phyloP scores from a whole-genome alignment of 1,140 invertebrate species.

The Mya arenaria region DNA sequence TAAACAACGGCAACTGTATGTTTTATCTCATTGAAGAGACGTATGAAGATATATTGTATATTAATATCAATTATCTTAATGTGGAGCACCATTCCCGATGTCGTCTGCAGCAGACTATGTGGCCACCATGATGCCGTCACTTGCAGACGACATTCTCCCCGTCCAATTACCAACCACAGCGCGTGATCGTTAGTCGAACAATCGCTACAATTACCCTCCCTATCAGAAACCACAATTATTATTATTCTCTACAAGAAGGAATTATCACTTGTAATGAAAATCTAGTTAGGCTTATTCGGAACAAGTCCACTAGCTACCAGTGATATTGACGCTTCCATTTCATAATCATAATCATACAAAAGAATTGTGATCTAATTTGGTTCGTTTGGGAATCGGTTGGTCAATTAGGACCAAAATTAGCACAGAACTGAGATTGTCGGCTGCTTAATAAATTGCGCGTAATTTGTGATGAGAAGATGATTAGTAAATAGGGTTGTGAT shows the following conservation, averaged over 20 bases:
- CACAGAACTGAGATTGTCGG: neutral
- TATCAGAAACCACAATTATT: slow-evolving; percentile 43
- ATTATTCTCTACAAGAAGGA: slow-evolving; percentile 38
- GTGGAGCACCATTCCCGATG: too few species aligned
- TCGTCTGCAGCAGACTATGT: too few species aligned
- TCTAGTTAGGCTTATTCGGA: slow-evolving; percentile 50
- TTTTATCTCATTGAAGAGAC: too few species aligned
- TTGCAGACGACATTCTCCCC: slow-evolving; percentile 11
- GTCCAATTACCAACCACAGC: slow-evolving; percentile 17
- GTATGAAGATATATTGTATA: too few species aligned
- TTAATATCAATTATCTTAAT: too few species aligned
- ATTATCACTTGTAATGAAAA: slow-evolving; percentile 56
- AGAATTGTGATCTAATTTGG: slow-evolving; percentile 51
- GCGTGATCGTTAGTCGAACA: slow-evolving; percentile 18
- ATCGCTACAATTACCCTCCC: slow-evolving; percentile 48
- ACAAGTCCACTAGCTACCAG: slow-evolving; percentile 11
- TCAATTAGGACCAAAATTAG: slow-evolving; percentile 51
- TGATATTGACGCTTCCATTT: slow-evolving; percentile 59
- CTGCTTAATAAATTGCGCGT: slow-evolving; percentile 37
- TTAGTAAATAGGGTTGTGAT: slow-evolving; percentile 34
- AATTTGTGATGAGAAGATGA: slow-evolving; percentile 3
- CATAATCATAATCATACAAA: slow-evolving; percentile 55
- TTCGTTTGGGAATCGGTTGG: slow-evolving; percentile 38
- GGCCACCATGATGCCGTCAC: slow-evolving; percentile 12
- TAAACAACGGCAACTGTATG: too few species aligned